Evolutionary conservation across 2,113 vertebrate genomes (phyloP).

Genomic region (Tamias sibiricus): DNA sequence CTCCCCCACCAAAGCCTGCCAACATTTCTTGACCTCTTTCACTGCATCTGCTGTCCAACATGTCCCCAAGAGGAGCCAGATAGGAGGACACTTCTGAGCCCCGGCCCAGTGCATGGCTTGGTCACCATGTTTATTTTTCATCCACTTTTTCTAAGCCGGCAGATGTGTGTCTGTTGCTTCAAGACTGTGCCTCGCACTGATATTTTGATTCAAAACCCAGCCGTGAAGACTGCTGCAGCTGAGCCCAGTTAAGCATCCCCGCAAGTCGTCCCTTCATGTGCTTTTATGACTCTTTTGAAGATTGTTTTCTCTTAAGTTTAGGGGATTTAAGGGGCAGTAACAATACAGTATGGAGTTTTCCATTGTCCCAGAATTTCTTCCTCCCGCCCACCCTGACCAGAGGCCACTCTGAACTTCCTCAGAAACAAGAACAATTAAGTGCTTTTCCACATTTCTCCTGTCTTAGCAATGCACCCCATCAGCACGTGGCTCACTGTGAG

Average conservation of each 20-base stretch:
- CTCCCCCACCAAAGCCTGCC: background rate
- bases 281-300: conserved; percentile 76
- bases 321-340: conserved; percentile 61
- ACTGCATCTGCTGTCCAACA: background rate
- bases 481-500: background rate
- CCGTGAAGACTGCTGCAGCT: background rate
- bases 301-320: conserved; percentile 72
- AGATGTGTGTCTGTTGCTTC: background rate
- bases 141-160: background rate
- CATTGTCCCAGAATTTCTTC: background rate
- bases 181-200: background rate
- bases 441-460: background rate
- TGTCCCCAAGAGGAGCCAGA: background rate
- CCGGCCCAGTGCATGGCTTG: background rate
- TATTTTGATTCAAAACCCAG: background rate
- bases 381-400: background rate
- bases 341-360: conserved; percentile 65
- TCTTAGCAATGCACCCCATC: background rate
- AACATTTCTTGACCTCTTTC: background rate
- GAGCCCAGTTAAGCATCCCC: conserved; percentile 50
- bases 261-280: conserved; percentile 24
- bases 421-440: background rate
- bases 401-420: background rate
- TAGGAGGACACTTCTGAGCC: background rate
- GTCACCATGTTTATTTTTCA: background rate